Evolutionary conservation across 2,888 invertebrate genomes (phyloP).

Genomic region (Lasius platythorax): DNA sequence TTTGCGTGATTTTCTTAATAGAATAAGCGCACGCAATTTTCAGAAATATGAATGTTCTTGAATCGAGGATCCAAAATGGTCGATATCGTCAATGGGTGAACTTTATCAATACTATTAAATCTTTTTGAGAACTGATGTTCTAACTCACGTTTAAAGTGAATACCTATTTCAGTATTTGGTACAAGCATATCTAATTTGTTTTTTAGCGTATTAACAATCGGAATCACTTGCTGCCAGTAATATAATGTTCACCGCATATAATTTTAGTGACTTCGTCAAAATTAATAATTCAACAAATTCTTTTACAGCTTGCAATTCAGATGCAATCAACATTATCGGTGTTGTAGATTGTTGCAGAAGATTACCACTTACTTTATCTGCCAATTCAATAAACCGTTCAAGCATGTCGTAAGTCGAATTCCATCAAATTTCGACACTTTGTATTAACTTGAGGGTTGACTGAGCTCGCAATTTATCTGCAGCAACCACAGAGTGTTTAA

Average conservation of each 20-base stretch:
- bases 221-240: constrained; percentile 28
- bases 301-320: constrained; percentile 31
- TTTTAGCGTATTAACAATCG: constrained; percentile 22
- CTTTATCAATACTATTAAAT: constrained; percentile 19
- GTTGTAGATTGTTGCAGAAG: not conserved
- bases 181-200: not conserved
- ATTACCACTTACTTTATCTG: constrained; percentile 21
- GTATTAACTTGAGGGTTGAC: constrained; percentile 27
- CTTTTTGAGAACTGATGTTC: constrained; percentile 14
- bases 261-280: constrained; percentile 29
- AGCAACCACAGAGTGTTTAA: no score
- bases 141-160: constrained; percentile 8
- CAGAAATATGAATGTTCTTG: constrained; percentile 27
- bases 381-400: constrained; percentile 18
- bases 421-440: constrained; percentile 42
- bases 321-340: constrained; percentile 28
- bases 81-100: not conserved
- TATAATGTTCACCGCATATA: constrained; percentile 19
- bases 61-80: constrained; percentile 35
- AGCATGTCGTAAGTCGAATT: constrained; percentile 42
- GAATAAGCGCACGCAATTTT: constrained; percentile 19
- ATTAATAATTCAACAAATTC: constrained; percentile 28
- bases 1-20: constrained; percentile 22
- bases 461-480: no score
- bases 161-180: constrained; percentile 26